Conservation (phyloP, 2,113 vertebrate genomes). For the Helogale parvula region DNA sequence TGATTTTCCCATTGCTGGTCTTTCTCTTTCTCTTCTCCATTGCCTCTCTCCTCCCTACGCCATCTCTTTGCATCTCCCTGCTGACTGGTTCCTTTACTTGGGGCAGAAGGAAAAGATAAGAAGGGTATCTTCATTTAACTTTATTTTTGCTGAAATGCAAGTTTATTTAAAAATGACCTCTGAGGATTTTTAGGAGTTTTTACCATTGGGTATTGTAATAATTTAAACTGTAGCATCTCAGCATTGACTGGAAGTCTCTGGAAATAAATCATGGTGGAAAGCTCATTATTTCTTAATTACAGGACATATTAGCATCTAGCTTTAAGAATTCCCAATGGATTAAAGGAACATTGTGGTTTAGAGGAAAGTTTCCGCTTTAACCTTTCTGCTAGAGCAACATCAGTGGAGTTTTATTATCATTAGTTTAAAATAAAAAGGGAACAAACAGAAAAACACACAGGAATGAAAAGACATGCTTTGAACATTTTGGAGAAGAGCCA, state of each 20-base stretch:
- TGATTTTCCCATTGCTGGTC: neutral
- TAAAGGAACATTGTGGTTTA: conserved; percentile 55
- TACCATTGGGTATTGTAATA: conserved; percentile 62
- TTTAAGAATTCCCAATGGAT: conserved; percentile 41
- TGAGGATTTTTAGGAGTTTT: conserved; percentile 62
- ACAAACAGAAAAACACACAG: conserved; percentile 22
- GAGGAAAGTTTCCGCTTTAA: conserved; percentile 56
- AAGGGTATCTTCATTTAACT: conserved; percentile 20
- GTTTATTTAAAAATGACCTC: conserved; percentile 62
- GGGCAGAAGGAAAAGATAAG: neutral
- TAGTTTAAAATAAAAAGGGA: conserved; percentile 65
- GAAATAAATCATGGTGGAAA: conserved; percentile 76
- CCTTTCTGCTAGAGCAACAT: conserved; percentile 53
- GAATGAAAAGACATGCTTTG: conserved; percentile 9
- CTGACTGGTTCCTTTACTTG: rapidly evolving
- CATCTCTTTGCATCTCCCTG: neutral
- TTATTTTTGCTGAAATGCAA: conserved; percentile 44
- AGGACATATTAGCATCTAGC: conserved; percentile 61
- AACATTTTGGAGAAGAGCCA: conserved; percentile 12
- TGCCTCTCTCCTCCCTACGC: too few relatives aligned
- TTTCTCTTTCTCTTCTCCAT: neutral
- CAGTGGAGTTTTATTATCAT: conserved; percentile 67
- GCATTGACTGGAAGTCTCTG: conserved; percentile 71
- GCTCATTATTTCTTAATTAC: conserved; percentile 79
- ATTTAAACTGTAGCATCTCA: conserved; percentile 67